Percentiles rank a stretch among this genome's conserved stretches.
Conservation (phyloP, 2,888 invertebrate genomes). For the Pristionchus maxplancki region DNA sequence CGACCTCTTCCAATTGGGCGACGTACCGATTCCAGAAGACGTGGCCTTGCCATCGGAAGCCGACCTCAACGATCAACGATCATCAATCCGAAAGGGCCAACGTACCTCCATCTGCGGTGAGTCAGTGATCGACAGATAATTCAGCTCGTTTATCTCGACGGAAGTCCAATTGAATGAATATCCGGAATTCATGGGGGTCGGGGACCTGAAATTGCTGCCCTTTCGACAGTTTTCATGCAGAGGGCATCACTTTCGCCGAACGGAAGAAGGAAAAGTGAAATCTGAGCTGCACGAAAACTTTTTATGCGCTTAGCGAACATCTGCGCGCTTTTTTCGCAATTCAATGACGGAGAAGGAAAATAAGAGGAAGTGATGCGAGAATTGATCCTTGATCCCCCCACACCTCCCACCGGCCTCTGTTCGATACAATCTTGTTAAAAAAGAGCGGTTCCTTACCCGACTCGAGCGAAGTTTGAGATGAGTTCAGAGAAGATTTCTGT, state of each 20-base stretch:
- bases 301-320: slow-evolving; percentile 41
- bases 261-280: slow-evolving; percentile 21
- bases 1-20: slow-evolving; percentile 74
- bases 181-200: slow-evolving; percentile 74
- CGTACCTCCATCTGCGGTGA: slow-evolving; percentile 74
- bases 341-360: neutral
- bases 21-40: slow-evolving; percentile 78
- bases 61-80: slow-evolving; percentile 58
- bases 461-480: slow-evolving; percentile 74
- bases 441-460: slow-evolving; percentile 61
- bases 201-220: slow-evolving; percentile 65
- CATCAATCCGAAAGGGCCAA: neutral
- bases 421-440: too few species aligned
- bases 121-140: slow-evolving; percentile 76
- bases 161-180: slow-evolving; percentile 77
- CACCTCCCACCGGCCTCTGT: too few species aligned
- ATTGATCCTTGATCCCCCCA: too few species aligned
- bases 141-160: slow-evolving; percentile 66
- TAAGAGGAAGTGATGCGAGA: too few species aligned
- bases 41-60: slow-evolving; percentile 76
- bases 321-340: neutral
- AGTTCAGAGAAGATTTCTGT: slow-evolving; percentile 77
- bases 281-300: neutral
- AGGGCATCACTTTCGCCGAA: slow-evolving; percentile 26
- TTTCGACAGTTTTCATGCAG: neutral